Evolutionary conservation across 2,113 vertebrate genomes (phyloP), one percentile per base, ranked within the genome.

Genomic region (Cyprinodon brontotheroides): DNA sequence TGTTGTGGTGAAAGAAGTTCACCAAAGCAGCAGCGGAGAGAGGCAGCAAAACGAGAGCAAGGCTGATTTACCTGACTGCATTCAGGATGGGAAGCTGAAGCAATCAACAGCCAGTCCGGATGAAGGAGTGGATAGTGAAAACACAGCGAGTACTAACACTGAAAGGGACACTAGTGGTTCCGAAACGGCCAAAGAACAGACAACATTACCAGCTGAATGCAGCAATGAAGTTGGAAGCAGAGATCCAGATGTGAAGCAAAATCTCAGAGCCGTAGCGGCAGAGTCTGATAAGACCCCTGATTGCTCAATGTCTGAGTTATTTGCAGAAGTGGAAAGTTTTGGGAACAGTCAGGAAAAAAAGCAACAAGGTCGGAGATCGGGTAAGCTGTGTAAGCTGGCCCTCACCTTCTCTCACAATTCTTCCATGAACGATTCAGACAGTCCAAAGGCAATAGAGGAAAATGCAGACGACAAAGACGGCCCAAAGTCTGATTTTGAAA

Each of bases 361-460:
- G 84, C 4, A 89, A 40, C 92, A 91, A 65, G 89, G 80, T 86
- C 91, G 95, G 72, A 92, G 89, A 81, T 84, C 84, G 5, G 93
- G 86, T 3, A 95, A 94, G 61, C 91, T 92, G 59, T 95, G 94
- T 83, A 96, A 93, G 86, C 89, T 97, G 47, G 95, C 96, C 1
- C 93, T 96, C 68, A 94, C 95, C 37, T 97, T 96, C 82, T 91
- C 94, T 67, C 93, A 93, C 37, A 95, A 89, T 80, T 14, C 80
- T 40, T 50, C 72, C 70, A 72, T 61, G 14, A 75, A 65, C 37
- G n/a, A 68, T 61, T 68, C 41, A 0, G 76, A 79, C 63, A 22
- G 65, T 70, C 75, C 80, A 9, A 65, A 47, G 14, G 62, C 61
- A 11, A 53, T 67, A 60, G 77, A 17, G 43, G 72, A 70, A 72